phyloP scores from a whole-genome alignment of 53 echinoderm and acorn worm species.

The Echinarachnius parma region DNA sequence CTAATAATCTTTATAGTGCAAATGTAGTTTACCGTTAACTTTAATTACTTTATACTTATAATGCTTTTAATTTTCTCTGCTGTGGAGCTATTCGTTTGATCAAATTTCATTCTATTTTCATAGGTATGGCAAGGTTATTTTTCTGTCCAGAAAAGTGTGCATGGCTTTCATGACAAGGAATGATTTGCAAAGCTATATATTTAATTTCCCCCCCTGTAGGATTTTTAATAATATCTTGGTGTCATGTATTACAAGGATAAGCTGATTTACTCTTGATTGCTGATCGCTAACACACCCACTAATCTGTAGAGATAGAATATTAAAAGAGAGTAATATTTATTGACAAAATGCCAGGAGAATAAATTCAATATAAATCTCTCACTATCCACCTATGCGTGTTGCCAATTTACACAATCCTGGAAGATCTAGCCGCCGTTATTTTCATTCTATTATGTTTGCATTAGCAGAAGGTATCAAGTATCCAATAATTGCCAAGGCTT shows the following conservation, averaged over 20 bases:
- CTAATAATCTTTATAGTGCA: too few relatives aligned
- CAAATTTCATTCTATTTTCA: too few relatives aligned
- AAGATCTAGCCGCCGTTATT: conserved; percentile 14
- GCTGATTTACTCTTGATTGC: conserved; percentile 35
- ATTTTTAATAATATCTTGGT: conserved; percentile 41
- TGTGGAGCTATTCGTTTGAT: too few relatives aligned
- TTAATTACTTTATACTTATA: too few relatives aligned
- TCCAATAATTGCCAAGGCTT: not conserved
- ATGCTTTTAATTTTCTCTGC: too few relatives aligned
- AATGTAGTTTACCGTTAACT: too few relatives aligned
- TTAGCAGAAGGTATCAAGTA: conserved; percentile 20
- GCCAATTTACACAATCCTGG: conserved; percentile 34
- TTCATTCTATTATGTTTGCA: conserved; percentile 7
- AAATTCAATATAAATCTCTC: conserved; percentile 47
- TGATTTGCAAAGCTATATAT: too few relatives aligned
- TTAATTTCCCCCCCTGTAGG: too few relatives aligned
- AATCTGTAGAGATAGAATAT: not conserved
- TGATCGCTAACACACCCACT: conserved; percentile 18
- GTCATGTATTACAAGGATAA: conserved; percentile 40
- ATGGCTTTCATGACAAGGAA: too few relatives aligned
- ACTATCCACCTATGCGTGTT: conserved; percentile 3
- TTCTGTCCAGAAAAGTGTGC: too few relatives aligned
- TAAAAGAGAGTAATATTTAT: not conserved
- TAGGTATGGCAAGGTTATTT: too few relatives aligned
- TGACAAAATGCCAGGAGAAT: conserved; percentile 43